These are phyloP conservation scores for Drosophila kanekoi DNA, from an alignment of 2,888 invertebrate genomes.

Conservation along the genomic window DNA sequence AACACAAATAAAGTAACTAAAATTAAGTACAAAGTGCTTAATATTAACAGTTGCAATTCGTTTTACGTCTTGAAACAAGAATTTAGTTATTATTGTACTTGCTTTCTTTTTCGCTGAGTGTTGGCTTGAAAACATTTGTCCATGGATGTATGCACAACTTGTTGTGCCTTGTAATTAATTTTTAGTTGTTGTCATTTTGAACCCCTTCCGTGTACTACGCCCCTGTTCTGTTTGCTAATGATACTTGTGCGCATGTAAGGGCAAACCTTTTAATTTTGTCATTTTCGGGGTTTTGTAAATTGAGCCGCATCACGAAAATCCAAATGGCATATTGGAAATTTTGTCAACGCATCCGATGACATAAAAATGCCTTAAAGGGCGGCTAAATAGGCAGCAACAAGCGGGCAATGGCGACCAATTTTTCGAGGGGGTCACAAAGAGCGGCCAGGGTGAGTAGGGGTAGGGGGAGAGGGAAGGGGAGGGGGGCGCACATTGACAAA, in stretches of 20 bases:
- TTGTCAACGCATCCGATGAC: conserved; percentile 70
- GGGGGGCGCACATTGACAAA: conserved; percentile 38
- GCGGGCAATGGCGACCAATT: conserved; percentile 7
- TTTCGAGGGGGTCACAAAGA: not conserved
- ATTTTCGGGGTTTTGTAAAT: conserved; percentile 36
- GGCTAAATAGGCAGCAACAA: conserved; percentile 65
- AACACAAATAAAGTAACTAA: too few relatives aligned
- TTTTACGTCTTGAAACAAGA: too few relatives aligned
- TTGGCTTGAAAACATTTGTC: not conserved
- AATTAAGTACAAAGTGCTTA: too few relatives aligned
- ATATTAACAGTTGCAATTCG: too few relatives aligned
- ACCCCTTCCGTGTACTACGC: not conserved
- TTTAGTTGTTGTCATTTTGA: conserved; percentile 18
- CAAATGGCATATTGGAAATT: conserved; percentile 74
- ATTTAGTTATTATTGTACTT: too few relatives aligned
- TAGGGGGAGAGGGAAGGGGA: not conserved
- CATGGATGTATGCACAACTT: not conserved
- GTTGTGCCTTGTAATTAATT: conserved; percentile 19
- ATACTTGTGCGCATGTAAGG: conserved; percentile 6
- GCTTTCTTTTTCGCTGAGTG: not conserved
- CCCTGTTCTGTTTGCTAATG: conserved; percentile 19
- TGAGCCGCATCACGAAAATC: conserved; percentile 53
- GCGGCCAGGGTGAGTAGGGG: too few relatives aligned
- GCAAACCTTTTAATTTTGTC: conserved; percentile 43
- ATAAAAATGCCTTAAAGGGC: conserved; percentile 60